Conservation (phyloP, 2,888 invertebrate genomes). For the Scaptomyza cyrtandrae region DNA sequence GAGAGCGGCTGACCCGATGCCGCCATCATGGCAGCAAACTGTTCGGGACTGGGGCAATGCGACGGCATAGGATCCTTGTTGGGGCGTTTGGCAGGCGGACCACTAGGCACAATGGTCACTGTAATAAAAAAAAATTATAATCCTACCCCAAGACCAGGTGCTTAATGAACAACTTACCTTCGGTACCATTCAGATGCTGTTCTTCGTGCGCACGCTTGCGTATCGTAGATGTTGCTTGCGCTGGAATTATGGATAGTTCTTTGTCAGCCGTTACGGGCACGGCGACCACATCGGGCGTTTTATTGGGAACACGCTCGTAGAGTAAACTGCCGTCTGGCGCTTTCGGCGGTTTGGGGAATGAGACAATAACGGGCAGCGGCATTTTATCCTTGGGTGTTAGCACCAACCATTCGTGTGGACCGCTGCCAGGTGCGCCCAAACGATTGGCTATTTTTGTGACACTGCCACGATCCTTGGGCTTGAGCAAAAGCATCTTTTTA, state of each 20-base stretch:
- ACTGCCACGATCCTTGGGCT: constrained; percentile 87
- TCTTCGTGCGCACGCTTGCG: constrained; percentile 95
- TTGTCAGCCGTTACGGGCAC: constrained; percentile 86
- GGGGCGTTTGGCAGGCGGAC: constrained; percentile 92
- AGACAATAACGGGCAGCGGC: constrained; percentile 92
- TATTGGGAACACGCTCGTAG: constrained; percentile 94
- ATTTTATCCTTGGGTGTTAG: constrained; percentile 86
- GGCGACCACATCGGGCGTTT: constrained; percentile 83
- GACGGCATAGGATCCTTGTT: constrained; percentile 91
- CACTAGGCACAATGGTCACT: constrained; percentile 82
- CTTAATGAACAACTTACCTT: constrained; percentile 66
- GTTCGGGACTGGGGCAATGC: constrained; percentile 89
- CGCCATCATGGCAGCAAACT: constrained; percentile 90
- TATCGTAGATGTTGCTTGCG: constrained; percentile 86
- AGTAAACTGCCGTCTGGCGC: constrained; percentile 94
- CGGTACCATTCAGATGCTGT: constrained; percentile 85
- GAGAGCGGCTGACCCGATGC: constrained; percentile 89
- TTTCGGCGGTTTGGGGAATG: constrained; percentile 96
- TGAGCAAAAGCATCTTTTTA: constrained; percentile 86
- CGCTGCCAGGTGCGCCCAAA: constrained; percentile 87
- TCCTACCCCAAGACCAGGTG: not conserved
- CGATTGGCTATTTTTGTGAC: constrained; percentile 90
- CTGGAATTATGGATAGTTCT: constrained; percentile 87
- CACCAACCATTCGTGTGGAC: constrained; percentile 86
- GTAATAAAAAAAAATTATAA: not conserved